Base-by-base conservation (phyloP, 2,797 vertebrate genomes). In the Vipera latastei region DNA sequence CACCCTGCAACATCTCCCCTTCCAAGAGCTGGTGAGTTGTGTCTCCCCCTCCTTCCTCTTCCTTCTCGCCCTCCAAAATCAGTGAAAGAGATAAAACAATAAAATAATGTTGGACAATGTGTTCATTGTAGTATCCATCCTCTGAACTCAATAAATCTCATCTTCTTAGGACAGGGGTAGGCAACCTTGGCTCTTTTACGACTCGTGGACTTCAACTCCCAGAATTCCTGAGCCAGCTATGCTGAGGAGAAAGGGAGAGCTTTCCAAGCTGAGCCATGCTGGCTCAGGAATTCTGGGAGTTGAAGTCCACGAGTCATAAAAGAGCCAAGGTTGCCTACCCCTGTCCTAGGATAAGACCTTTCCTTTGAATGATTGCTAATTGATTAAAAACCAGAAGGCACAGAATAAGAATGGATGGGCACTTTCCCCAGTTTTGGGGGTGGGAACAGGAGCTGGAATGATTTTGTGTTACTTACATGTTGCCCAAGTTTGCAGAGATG, bases 1-100 rank as follows among this genome's bases (percentile, higher is more conserved):
- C 86, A 25, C 92, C 94, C 14, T 93, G 93, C 32, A 95, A 93
- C 20, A 91, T 95, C 44, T 94, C 90, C 3, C 92, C 93, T 4
- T 86, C 91, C 22, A 93, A 93, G 60, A 91, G 92, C 93, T 96
- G 93, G 95, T 95, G 57, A 94, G 85, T 48, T 48, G 4, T 83
- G 22, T 48, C 38, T 25, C 20, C 20, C 1, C 38, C 38, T 1
- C 20, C 38, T 44, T 25, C 8, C 20, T 78, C 9, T 2, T 32
- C 12, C 51, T 6, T 2, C 16, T 20, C 3, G 3, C 28, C 20
- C 38, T 83, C 48, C 9, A 25, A 12, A 6, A 13, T 55, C 57
- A 26, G 1, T 3, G 16, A 13, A 20, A 20, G 8, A 44, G 60
- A 9, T 5, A n/a, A 44, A n/a, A 11, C 3, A 4, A 12, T 7